Conservation (phyloP, 2,797 vertebrate genomes). For the Sebastiscus tertius region DNA sequence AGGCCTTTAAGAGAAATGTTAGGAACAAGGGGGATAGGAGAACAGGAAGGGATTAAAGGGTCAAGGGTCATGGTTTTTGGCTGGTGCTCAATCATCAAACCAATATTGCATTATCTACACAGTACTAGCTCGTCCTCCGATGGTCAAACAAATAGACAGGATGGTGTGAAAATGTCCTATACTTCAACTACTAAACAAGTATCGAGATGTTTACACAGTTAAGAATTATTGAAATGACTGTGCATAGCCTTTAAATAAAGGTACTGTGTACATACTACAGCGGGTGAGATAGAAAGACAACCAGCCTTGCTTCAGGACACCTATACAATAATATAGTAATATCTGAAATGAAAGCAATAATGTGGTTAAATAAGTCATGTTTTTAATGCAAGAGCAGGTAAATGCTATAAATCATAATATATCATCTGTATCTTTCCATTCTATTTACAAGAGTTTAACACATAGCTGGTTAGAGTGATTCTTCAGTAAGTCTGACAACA, state of each 20-base stretch:
- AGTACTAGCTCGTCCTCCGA: conserved; percentile 65
- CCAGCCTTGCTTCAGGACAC: conserved; percentile 78
- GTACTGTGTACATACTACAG: conserved; percentile 80
- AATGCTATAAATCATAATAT: conserved; percentile 84
- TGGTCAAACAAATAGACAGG: conserved; percentile 60
- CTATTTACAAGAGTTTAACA: conserved; percentile 81
- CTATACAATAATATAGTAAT: conserved; percentile 82
- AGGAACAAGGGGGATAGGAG: conserved; percentile 8
- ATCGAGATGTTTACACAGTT: conserved; percentile 60
- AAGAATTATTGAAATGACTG: conserved; percentile 62
- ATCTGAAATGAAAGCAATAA: conserved; percentile 84
- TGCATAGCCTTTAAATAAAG: conserved; percentile 72
- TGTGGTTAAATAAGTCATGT: conserved; percentile 84
- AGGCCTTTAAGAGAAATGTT: conserved; percentile 10
- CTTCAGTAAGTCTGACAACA: conserved; percentile 63
- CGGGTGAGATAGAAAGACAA: conserved; percentile 73
- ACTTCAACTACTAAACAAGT: conserved; percentile 56
- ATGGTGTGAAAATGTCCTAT: conserved; percentile 50
- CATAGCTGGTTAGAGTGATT: conserved; percentile 80
- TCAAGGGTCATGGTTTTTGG: conserved; percentile 58
- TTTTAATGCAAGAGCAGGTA: conserved; percentile 82
- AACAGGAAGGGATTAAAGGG: conserved; percentile 30
- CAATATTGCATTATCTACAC: conserved; percentile 78
- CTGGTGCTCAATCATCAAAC: conserved; percentile 79
- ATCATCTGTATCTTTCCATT: conserved; percentile 80